Evolutionary conservation across 2,888 invertebrate species (phyloP), one percentile per base, ranked within the genome.

Genomic region (Cistogaster globosa): DNA sequence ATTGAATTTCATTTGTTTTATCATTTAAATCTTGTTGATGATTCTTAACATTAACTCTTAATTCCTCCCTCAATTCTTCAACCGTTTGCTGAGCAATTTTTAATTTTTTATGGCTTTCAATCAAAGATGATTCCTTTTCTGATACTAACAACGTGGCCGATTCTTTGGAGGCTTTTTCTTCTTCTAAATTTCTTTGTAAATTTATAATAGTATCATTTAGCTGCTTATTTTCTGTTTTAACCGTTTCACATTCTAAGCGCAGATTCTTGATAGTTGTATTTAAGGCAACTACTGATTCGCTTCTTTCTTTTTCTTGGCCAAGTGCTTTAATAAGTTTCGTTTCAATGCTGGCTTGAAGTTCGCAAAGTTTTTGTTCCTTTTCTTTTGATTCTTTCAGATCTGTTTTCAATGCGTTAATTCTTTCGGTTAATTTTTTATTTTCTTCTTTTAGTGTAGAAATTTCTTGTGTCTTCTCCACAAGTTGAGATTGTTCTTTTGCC

Each of bases 191-290:
- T 32, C 42, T 65, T 2, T 42, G 67, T 9, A 85, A 53, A n/a
- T 68, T 57, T 18, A 83, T 75, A 11, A 79, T 63, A 7, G 83
- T 92, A 89, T 80, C 91, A 90, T 88, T 92, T 88, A 89, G 69
- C 51, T 88, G 78, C 0, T 60, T 65, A 22, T 92, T 89, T 75
- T 88, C 88, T 11, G 77, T 72, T 63, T 88, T 90, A 9, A 88
- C 83, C 79, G 90, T 88, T 79, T 45, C 68, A n/a, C 88, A 88
- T 57, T 89, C 88, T 3, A 86, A 55, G 8, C 87, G 76, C 51
- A 87, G 88, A 53, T 91, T 89, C 93, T 91, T 83, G 93, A 91
- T 93, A 93, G 94, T 83, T 93, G 93, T 90, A 94, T 94, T 22
- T 94, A 91, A 65, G 53, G 78, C 63, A 7, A 69, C 14, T 18